Conservation (phyloP, 2,797 vertebrate species). For the Orestias chungarensis region DNA sequence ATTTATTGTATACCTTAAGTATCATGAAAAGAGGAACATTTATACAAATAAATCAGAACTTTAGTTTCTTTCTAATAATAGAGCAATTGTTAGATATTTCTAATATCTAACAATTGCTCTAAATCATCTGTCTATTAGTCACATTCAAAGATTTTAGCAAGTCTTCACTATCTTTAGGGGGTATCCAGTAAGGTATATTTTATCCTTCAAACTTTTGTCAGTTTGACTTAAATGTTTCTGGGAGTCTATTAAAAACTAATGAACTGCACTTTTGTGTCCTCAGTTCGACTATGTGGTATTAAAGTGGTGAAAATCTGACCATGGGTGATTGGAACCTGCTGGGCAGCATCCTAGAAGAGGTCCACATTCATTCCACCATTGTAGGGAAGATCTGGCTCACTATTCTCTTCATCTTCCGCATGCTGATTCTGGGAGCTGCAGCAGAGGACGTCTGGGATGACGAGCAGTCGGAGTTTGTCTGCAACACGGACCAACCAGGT, state of each 20-base stretch:
- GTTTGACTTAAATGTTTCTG: background rate
- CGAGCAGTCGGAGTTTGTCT: slow-evolving; percentile 91
- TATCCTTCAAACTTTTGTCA: background rate
- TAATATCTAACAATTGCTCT: background rate
- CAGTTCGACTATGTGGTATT: slow-evolving; percentile 80
- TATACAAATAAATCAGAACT: background rate
- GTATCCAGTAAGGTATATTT: background rate
- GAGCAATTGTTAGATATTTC: no score
- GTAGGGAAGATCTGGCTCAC: slow-evolving; percentile 97
- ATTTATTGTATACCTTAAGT: background rate
- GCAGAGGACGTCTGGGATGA: slow-evolving; percentile 95
- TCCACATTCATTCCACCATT: slow-evolving; percentile 93
- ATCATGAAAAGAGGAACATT: background rate
- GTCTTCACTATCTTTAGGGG: background rate
- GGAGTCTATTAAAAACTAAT: background rate
- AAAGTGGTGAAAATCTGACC: slow-evolving; percentile 69
- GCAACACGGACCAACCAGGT: slow-evolving; percentile 94
- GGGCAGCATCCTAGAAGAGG: slow-evolving; percentile 94
- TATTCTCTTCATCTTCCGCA: slow-evolving; percentile 94
- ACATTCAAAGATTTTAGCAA: background rate
- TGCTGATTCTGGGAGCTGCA: slow-evolving; percentile 92
- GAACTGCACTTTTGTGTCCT: slow-evolving; percentile 31
- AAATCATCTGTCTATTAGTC: background rate
- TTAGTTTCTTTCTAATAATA: background rate
- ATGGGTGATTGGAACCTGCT: slow-evolving; percentile 98